Evolutionary conservation across 2,797 vertebrate genomes (phyloP).

Genomic region (Bothrops alternatus): DNA sequence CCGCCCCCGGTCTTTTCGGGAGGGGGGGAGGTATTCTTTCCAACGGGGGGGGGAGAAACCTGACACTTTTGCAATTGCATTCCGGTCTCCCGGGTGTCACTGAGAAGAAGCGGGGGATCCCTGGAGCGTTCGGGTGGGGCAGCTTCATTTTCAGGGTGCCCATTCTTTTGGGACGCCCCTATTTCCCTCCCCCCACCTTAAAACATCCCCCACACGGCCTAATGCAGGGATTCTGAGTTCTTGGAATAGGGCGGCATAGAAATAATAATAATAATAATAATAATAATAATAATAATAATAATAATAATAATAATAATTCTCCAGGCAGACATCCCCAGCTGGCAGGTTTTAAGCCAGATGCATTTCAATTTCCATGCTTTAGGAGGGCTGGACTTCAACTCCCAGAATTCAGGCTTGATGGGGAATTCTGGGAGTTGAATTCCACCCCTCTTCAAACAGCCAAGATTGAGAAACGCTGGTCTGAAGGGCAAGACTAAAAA

Average conservation of each 20-base stretch:
- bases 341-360: no score
- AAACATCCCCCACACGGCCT: not conserved
- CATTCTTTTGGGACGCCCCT: not conserved
- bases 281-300: no score
- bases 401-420: no score
- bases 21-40: not conserved
- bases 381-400: not conserved
- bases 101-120: not conserved
- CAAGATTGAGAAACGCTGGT: no score
- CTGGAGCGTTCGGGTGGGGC: not conserved
- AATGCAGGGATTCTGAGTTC: not conserved
- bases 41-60: no score
- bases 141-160: not conserved
- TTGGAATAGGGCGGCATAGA: no score
- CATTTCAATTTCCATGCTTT: no score
- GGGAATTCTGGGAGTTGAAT: no score
- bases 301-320: no score
- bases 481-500: not conserved
- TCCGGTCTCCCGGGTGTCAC: not conserved
- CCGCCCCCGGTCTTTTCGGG: fast-evolving
- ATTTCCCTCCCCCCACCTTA: not conserved
- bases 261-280: no score
- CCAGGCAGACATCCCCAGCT: not conserved
- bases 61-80: not conserved
- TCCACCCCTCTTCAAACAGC: no score